A percentile compares a stretch with the other conserved stretches of the same genome.
phyloP scores from a whole-genome alignment of 2,113 vertebrate species.

The Leucoraja erinaceus region DNA sequence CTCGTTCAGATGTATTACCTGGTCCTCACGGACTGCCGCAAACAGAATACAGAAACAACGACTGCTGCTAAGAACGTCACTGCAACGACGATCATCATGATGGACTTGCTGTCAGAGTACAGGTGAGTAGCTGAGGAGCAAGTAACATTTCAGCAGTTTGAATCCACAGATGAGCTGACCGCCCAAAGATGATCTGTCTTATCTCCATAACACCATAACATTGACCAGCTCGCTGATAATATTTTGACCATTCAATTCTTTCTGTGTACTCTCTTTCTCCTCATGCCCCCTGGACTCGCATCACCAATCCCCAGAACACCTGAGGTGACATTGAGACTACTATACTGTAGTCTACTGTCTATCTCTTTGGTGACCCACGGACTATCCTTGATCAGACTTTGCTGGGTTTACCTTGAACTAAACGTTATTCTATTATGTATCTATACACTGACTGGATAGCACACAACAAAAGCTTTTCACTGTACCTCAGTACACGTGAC shows the following conservation, averaged over 20 bases:
- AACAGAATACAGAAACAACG: constrained; percentile 47
- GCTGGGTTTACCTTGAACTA: too few relatives aligned
- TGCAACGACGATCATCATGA: constrained; percentile 43
- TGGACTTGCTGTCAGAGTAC: not conserved
- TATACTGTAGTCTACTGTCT: too few relatives aligned
- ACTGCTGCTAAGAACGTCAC: constrained; percentile 36
- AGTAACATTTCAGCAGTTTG: constrained; percentile 9
- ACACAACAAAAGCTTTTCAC: too few relatives aligned
- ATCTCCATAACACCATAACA: not conserved
- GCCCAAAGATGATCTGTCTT: not conserved
- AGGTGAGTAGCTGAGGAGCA: not conserved
- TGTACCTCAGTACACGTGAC: too few relatives aligned
- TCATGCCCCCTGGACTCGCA: too few relatives aligned
- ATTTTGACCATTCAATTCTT: not conserved
- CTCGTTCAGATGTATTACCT: constrained; percentile 47
- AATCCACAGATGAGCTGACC: not conserved
- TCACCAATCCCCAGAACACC: too few relatives aligned
- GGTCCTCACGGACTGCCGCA: constrained; percentile 42
- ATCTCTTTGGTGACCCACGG: too few relatives aligned
- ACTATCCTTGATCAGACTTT: too few relatives aligned
- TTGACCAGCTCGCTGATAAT: not conserved
- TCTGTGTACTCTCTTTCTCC: not conserved
- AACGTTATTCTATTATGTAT: too few relatives aligned
- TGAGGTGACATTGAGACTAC: too few relatives aligned
- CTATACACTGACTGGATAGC: too few relatives aligned